A percentile compares a stretch with the other conserved stretches of the same genome.
phyloP scores from a whole-genome alignment of 2,888 invertebrate genomes.

The Eupithecia centaureata region DNA sequence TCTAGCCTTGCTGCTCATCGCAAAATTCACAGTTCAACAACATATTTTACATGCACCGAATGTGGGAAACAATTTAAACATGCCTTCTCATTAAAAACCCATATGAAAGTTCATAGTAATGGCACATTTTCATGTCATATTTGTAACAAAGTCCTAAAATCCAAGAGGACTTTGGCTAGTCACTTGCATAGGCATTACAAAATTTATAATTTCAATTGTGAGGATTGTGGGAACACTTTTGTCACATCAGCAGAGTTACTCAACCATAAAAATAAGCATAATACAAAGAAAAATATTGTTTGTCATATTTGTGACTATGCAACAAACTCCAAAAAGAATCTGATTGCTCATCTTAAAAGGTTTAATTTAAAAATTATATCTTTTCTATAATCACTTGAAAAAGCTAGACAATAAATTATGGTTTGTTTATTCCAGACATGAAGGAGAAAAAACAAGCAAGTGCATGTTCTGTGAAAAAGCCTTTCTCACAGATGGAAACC shows the following conservation, averaged over 20 bases:
- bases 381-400: neutral
- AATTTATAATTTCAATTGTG: slow-evolving; percentile 75
- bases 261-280: slow-evolving; percentile 75
- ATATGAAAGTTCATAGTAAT: slow-evolving; percentile 68
- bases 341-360: slow-evolving; percentile 74
- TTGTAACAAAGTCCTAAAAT: slow-evolving; percentile 73
- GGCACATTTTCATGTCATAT: slow-evolving; percentile 67
- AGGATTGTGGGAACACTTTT: slow-evolving; percentile 77
- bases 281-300: slow-evolving; percentile 58
- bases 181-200: slow-evolving; percentile 77
- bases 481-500: slow-evolving; percentile 70
- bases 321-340: slow-evolving; percentile 71
- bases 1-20: slow-evolving; percentile 73
- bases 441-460: slow-evolving; percentile 70
- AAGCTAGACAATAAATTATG: neutral
- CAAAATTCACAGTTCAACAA: slow-evolving; percentile 70
- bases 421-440: slow-evolving; percentile 60
- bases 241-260: slow-evolving; percentile 74
- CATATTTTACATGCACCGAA: slow-evolving; percentile 69
- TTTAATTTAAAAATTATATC: neutral
- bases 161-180: slow-evolving; percentile 66
- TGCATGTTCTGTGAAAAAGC: slow-evolving; percentile 66
- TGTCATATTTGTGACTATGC: slow-evolving; percentile 76
- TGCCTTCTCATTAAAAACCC: slow-evolving; percentile 72
- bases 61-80: slow-evolving; percentile 82